A percentile compares a stretch with the other conserved stretches of the same genome.
Conservation (phyloP, 92 coral and sea anemone genomes). For the Epizoanthus scotinus region DNA sequence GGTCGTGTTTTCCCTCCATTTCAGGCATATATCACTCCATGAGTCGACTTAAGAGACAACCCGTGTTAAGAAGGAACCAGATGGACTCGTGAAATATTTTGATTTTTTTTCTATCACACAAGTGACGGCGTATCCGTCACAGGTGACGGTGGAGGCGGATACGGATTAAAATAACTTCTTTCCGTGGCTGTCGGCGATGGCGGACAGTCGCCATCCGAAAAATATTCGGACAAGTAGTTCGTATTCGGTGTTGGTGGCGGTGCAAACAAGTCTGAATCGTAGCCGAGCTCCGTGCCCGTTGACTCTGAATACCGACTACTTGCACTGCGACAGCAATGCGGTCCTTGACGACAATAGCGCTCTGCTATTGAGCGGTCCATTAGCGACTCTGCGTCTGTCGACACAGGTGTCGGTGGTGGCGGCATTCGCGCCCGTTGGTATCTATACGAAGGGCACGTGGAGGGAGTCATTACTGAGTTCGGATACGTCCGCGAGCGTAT, state of each 20-base stretch:
- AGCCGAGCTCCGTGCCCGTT: slow-evolving; percentile 71
- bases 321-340: slow-evolving; percentile 66
- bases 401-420: slow-evolving; percentile 89
- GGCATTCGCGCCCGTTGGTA: slow-evolving; percentile 90
- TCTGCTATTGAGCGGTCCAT: slow-evolving; percentile 60
- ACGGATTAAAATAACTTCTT: slow-evolving; percentile 82
- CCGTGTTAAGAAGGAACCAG: slow-evolving; percentile 15
- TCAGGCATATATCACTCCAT: no score
- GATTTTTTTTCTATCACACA: slow-evolving; percentile 48
- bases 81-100: slow-evolving; percentile 27
- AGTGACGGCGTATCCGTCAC: slow-evolving; percentile 98
- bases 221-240: slow-evolving; percentile 93
- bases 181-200: slow-evolving; percentile 95
- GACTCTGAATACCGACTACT: slow-evolving; percentile 74
- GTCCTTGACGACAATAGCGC: slow-evolving; percentile 69
- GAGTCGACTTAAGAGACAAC: neutral
- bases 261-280: slow-evolving; percentile 85
- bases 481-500: slow-evolving; percentile 84
- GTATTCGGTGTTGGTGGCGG: slow-evolving; percentile 99
- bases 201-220: slow-evolving; percentile 91
- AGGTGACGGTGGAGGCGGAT: slow-evolving; percentile 99
- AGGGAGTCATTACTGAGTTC: slow-evolving; percentile 86
- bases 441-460: slow-evolving; percentile 88
- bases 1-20: no score
- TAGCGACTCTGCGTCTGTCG: slow-evolving; percentile 87